Conservation (phyloP, 2,113 vertebrate species). For the Neogobius melanostomus region DNA sequence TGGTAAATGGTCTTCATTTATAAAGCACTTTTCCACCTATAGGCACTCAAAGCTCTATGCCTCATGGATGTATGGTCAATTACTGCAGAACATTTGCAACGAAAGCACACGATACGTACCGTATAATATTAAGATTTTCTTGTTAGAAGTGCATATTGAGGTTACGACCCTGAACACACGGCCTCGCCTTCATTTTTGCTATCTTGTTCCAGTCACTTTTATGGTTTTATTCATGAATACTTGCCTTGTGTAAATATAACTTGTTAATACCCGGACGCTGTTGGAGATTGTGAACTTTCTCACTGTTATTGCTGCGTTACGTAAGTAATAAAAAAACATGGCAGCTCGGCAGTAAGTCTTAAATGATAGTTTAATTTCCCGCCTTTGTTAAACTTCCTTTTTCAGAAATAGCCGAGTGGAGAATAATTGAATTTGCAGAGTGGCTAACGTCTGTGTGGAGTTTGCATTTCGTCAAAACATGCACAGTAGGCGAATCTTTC, state of each 20-base stretch:
- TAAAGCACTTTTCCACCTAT: not conserved
- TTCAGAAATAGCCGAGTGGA: not conserved
- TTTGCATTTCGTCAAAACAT: not conserved
- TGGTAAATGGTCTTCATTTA: not conserved
- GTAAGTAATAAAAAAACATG: not conserved
- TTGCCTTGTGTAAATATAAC: conserved; percentile 2
- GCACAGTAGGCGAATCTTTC: no score
- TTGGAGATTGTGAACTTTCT: not conserved
- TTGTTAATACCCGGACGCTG: not conserved
- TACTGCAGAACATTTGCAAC: no score
- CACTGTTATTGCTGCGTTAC: not conserved
- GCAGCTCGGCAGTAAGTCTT: not conserved
- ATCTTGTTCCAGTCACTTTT: not conserved
- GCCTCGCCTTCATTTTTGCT: not conserved
- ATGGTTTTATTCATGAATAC: conserved; percentile 13
- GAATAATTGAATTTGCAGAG: not conserved
- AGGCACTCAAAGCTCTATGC: no score
- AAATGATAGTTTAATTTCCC: not conserved
- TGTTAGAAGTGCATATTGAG: not conserved
- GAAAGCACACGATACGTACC: no score
- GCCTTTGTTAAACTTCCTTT: not conserved
- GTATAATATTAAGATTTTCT: not conserved
- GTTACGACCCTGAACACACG: not conserved
- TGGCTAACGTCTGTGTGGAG: not conserved
- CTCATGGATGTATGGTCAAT: no score